Evolutionary conservation across 2,888 invertebrate genomes (phyloP).

Genomic region (Zootermopsis nevadensis): DNA sequence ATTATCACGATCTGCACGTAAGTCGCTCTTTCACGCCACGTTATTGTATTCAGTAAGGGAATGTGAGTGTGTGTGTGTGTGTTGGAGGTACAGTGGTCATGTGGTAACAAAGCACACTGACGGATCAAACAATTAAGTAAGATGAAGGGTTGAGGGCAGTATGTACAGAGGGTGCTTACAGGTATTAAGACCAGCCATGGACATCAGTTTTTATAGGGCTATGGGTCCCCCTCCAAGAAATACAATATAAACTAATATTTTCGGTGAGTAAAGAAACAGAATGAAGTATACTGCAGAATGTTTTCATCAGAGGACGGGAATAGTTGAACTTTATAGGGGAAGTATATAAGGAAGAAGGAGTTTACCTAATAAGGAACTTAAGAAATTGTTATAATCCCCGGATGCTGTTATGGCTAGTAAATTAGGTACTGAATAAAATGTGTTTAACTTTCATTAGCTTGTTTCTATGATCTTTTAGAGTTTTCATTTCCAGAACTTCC

Average conservation of each 20-base stretch:
- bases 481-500: too few relatives aligned
- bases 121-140: constrained; percentile 24
- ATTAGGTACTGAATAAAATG: too few relatives aligned
- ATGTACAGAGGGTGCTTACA: not conserved
- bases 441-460: too few relatives aligned
- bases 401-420: too few relatives aligned
- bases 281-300: constrained; percentile 14
- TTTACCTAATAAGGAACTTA: too few relatives aligned
- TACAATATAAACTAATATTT: constrained; percentile 11
- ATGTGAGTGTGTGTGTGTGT: too few relatives aligned
- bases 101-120: constrained; percentile 14
- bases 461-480: too few relatives aligned
- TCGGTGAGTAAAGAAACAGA: not conserved
- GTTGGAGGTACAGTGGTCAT: constrained; percentile 25
- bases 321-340: not conserved
- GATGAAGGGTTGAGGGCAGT: constrained; percentile 23
- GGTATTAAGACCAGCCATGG: constrained; percentile 22
- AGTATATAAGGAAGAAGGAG: too few relatives aligned
- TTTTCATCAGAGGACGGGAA: not conserved
- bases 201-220: constrained; percentile 24
- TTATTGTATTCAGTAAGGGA: too few relatives aligned
- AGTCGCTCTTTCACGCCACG: not conserved
- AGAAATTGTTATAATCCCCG: too few relatives aligned
- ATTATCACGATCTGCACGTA: not conserved
- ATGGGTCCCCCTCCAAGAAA: not conserved